Evolutionary conservation across 37 sponge, comb jelly and placozoan species (phyloP).

Genomic region (Tethya wilhelma): DNA sequence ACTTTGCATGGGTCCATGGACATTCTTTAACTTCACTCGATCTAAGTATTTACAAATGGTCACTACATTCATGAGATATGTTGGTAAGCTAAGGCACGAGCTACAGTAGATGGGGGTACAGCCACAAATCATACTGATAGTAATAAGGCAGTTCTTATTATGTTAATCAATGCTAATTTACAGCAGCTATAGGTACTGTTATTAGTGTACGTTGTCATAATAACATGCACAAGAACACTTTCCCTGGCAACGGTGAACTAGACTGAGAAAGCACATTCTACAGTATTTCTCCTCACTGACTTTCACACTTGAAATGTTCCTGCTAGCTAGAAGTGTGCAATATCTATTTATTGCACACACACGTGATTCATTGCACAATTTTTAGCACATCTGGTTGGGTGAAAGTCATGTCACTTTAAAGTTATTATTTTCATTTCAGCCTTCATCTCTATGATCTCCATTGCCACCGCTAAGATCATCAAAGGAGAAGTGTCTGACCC

Average conservation of each 20-base stretch:
- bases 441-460: conserved; percentile 68
- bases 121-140: background rate
- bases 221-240: no score
- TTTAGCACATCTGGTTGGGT: no score
- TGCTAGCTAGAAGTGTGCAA: no score
- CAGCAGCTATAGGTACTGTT: background rate
- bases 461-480: conserved; percentile 56
- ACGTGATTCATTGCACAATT: background rate
- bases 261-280: no score
- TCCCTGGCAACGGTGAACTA: no score
- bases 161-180: background rate
- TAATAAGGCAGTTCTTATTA: background rate
- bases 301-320: background rate
- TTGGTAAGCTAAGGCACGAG: no score
- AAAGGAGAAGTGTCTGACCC: conserved; percentile 36
- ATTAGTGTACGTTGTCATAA: no score
- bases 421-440: conserved; percentile 49
- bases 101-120: no score
- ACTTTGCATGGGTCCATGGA: conserved; percentile 83
- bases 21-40: conserved; percentile 93
- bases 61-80: conserved; percentile 85
- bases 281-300: no score
- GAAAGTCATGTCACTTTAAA: no score
- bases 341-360: background rate
- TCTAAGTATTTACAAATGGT: conserved; percentile 88